Evolutionary conservation across 2,113 vertebrate species (phyloP).

Genomic region (Ranitomeya variabilis): DNA sequence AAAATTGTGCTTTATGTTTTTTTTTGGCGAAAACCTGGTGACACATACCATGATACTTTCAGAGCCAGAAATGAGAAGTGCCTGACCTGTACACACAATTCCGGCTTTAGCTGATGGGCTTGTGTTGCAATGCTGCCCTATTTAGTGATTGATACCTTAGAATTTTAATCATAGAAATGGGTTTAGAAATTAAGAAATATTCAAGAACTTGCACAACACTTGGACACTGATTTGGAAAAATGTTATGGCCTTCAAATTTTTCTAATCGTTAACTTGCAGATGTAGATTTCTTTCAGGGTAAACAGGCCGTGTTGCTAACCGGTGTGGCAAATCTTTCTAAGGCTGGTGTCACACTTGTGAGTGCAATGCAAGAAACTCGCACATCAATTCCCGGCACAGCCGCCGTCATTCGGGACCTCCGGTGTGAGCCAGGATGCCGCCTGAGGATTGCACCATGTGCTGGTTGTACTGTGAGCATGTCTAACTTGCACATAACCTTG

Average conservation of each 20-base stretch:
- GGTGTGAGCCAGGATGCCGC: too few relatives aligned
- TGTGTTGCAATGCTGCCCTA: neutral
- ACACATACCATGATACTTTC: neutral
- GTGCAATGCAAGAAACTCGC: too few relatives aligned
- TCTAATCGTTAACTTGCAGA: neutral
- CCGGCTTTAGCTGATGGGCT: neutral
- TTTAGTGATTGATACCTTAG: neutral
- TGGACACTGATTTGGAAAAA: neutral
- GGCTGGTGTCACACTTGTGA: too few relatives aligned
- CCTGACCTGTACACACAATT: neutral
- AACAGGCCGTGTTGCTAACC: neutral
- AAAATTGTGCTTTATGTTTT: too few relatives aligned
- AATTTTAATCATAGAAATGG: neutral
- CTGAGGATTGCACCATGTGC: too few relatives aligned
- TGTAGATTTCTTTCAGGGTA: neutral
- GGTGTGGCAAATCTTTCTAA: too few relatives aligned
- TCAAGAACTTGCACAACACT: neutral
- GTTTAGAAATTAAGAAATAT: too few relatives aligned
- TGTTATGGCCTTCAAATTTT: neutral
- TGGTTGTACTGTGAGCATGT: too few relatives aligned
- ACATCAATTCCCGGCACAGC: too few relatives aligned
- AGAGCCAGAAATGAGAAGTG: neutral
- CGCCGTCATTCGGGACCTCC: too few relatives aligned
- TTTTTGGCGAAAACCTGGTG: too few relatives aligned
- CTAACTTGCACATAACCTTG: too few relatives aligned